These are phyloP conservation scores for Pelagia noctiluca DNA, from an alignment of 30 jellyfish, hydroid and myxozoan species.

Conservation along the genomic window DNA sequence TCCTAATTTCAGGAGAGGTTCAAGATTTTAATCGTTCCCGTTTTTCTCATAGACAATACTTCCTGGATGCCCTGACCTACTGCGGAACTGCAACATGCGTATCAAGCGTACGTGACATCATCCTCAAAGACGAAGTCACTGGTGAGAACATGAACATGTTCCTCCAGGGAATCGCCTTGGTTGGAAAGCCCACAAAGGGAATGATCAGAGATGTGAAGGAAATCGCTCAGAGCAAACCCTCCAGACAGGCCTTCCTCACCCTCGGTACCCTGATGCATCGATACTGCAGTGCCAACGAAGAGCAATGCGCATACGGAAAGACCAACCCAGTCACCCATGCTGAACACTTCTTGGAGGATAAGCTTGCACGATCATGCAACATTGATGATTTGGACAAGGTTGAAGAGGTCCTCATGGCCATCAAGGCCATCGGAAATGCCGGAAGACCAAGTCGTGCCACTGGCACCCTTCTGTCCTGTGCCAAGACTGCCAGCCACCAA, in stretches of 20 bases:
- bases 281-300: constrained; percentile 88
- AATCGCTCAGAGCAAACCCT: constrained; percentile 77
- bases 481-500: constrained; percentile 87
- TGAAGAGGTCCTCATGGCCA: constrained; percentile 88
- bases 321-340: constrained; percentile 94
- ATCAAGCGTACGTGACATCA: constrained; percentile 90
- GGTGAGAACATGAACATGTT: constrained; percentile 98
- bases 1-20: too few relatives aligned
- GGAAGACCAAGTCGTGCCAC: constrained; percentile 92
- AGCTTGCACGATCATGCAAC: constrained; percentile 84
- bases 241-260: constrained; percentile 96
- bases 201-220: constrained; percentile 92
- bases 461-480: constrained; percentile 84
- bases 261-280: constrained; percentile 93
- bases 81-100: constrained; percentile 99
- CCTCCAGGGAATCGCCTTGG: constrained; percentile 95
- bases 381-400: constrained; percentile 88
- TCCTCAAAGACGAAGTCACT: constrained; percentile 70
- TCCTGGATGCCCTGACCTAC: constrained; percentile 97
- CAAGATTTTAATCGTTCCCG: too few relatives aligned
- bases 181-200: constrained; percentile 87
- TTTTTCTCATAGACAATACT: constrained; percentile 82
- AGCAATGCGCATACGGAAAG: constrained; percentile 85
- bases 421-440: constrained; percentile 97
- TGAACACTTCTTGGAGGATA: constrained; percentile 78